Evolutionary conservation across 2,797 vertebrate species (phyloP).

Genomic region (Squalus acanthias): DNA sequence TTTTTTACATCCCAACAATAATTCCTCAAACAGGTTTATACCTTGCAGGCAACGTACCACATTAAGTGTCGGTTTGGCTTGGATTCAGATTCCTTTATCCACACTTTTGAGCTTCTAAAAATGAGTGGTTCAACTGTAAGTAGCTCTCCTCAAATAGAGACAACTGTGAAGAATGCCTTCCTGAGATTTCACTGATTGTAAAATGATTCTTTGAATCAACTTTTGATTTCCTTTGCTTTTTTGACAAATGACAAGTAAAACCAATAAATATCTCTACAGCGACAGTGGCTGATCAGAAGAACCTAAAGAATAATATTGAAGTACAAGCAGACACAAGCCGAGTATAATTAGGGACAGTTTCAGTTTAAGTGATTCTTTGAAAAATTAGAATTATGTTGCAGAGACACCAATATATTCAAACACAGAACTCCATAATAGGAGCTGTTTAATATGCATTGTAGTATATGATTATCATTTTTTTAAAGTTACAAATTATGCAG

Average conservation of each 20-base stretch:
- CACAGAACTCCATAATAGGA: not conserved
- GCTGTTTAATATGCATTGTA: not conserved
- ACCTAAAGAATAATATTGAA: not conserved
- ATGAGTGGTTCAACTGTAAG: not conserved
- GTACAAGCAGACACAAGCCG: not conserved
- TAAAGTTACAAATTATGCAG: not conserved
- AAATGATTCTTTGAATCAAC: not conserved
- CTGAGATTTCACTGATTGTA: not conserved
- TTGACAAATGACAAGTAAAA: not conserved
- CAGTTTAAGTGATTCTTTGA: not conserved
- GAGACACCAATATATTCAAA: not conserved
- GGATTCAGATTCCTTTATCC: not conserved
- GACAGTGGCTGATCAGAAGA: not conserved
- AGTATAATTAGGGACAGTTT: not conserved
- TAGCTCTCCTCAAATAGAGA: not conserved
- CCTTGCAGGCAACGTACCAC: no score
- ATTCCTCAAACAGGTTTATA: not conserved
- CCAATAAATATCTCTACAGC: not conserved
- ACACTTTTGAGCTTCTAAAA: not conserved
- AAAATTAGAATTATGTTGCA: not conserved
- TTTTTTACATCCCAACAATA: not conserved
- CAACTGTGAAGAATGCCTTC: not conserved
- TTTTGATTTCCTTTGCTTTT: not conserved
- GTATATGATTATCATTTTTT: not conserved
- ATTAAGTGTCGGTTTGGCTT: not conserved